Percentiles rank a stretch among this genome's conserved stretches.
Evolutionary conservation across 2,888 invertebrate species (phyloP).

Genomic region (Melinopterus prodromus): DNA sequence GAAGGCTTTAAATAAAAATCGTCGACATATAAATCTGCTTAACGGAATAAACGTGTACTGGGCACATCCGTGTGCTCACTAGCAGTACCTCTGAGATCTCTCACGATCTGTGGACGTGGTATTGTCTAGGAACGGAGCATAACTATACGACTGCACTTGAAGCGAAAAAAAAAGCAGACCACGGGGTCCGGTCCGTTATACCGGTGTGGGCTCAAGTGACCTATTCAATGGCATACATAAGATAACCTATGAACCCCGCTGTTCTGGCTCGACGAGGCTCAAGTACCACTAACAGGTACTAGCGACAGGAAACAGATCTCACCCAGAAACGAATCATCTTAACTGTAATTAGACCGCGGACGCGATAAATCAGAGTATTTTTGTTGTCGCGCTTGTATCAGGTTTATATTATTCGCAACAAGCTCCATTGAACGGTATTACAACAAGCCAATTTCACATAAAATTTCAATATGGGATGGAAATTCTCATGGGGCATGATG

Average conservation of each 20-base stretch:
- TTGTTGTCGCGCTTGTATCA: neutral
- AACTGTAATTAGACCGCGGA: neutral
- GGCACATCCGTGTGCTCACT: neutral
- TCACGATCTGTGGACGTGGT: conserved; percentile 19
- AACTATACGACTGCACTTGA: neutral
- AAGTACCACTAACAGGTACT: conserved; percentile 5
- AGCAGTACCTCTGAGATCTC: conserved; percentile 17
- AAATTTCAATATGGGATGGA: too few species aligned
- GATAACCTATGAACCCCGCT: conserved; percentile 41
- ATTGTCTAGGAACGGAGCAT: conserved; percentile 10
- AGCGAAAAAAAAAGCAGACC: conserved; percentile 21
- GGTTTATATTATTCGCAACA: neutral
- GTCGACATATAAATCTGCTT: neutral
- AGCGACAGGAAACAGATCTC: neutral
- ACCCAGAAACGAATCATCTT: conserved; percentile 4
- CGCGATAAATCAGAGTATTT: neutral
- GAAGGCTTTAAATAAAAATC: neutral
- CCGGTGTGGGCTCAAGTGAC: conserved; percentile 38
- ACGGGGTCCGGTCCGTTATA: conserved; percentile 35
- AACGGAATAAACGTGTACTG: neutral
- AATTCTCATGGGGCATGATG: neutral
- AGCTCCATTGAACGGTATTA: neutral
- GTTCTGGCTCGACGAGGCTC: conserved; percentile 23
- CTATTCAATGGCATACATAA: conserved; percentile 42
- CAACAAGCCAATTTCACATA: too few species aligned